Base-by-base conservation (phyloP, 2,797 vertebrate genomes). In the Champsocephalus gunnari region DNA sequence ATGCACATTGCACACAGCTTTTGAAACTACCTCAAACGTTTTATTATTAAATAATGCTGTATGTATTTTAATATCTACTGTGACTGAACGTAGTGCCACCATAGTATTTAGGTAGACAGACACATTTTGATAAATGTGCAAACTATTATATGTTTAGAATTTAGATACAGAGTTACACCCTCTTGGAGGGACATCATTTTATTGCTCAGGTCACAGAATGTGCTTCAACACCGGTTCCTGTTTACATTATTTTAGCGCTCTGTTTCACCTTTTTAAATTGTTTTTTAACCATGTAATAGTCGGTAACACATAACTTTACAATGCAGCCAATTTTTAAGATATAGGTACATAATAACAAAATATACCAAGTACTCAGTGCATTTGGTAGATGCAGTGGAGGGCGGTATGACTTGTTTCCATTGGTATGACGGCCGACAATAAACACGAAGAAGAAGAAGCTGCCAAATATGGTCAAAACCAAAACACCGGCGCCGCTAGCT, bases 381-480 rank as follows among this genome's bases (percentile, higher is more conserved):
- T 38, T 38, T 43, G 7, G 24, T 38, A 14, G 12, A 62, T 34
- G 13, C 74, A 47, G 5, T n/a, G 19, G 80, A 66, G 61, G 75
- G 78, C 64, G 58, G 3, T 76, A 11, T 32, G 44, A 14, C 2
- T 9, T 9, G 12, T n/a, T 24, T 3, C 9, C 1, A 5, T 11
- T 34, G 12, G 5, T 3, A 19, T 43, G 4, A 38, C 8, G 48
- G 2, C 17, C 28, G 1, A 4, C 11, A 13, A 32, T 59, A 24
- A 3, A 64, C 3, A 60, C 32, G n/a, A 68, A 60, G 61, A 74
- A 56, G 75, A 59, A 12, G 19, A 61, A 5, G 24, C 24, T 61
- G 4, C 83, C 81, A 68, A 72, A 84, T 81, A 85, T 75, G 90
- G 89, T 1, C 0, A 73, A 7, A 53, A 50, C 13, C 2, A 71